Evolutionary conservation across 2,888 invertebrate species (phyloP), one percentile per base, ranked within the genome.

Genomic region (Torymus auratus): DNA sequence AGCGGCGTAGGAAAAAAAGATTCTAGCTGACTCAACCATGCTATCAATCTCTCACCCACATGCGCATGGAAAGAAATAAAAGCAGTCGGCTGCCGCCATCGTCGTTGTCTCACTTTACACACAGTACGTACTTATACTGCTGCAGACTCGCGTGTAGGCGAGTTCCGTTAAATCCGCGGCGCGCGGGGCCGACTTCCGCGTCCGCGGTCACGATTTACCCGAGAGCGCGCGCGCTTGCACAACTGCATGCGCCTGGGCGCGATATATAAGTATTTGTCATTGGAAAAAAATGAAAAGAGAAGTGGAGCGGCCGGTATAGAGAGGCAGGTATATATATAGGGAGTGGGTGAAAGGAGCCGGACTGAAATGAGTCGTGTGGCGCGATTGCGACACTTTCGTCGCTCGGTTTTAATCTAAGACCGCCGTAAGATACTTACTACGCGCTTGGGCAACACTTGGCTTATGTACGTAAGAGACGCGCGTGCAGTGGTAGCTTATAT

Each of bases 151-250:
- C 55, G 71, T 52, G 60, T 67, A 56, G 61, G 67, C 28, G 72
- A 68, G 80, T 77, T 77, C 72, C 80, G 80, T 72, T 77, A 81
- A 75, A 68, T 72, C 61, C 61, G 41, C 41, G 41, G 41, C 67
- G 70, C 70, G 50, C 72, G 71, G 73, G 70, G 69, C 80, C 52
- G 69, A 58, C n/a, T n/a, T 23, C 53, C 15, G 2, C 12, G 56
- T 52, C 77, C 28, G 61, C 71, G 58, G 78, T 74, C 75, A 79
- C 67, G 78, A 82, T 76, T 80, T 76, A 62, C 15, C 61, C 53
- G n/a, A 60, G 55, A 41, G 41, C 41, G 7, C 41, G 7, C 41
- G 41, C 53, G 61, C 56, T 67, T 68, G 73, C 53, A 68, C 73
- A 72, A 80, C 56, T 23, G 23, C 56, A 52, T 5, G 53, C 53